Conservation (phyloP, 1,140 invertebrate species). For the Proctacanthus coquilletti region DNA sequence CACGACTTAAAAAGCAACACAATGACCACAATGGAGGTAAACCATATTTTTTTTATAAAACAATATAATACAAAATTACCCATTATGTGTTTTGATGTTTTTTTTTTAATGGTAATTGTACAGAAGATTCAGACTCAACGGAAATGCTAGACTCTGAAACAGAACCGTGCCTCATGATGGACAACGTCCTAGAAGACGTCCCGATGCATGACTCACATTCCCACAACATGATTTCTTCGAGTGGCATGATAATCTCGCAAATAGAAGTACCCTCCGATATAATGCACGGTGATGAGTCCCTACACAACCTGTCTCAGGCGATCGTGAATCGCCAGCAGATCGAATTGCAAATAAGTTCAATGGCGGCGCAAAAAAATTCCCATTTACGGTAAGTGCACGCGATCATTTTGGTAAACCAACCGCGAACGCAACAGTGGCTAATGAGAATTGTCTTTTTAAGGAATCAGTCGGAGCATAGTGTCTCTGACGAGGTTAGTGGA, state of each 20-base stretch:
- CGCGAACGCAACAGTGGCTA: no score
- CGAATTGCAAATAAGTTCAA: conserved; percentile 17
- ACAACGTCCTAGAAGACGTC: conserved; percentile 51
- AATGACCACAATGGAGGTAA: conserved; percentile 4
- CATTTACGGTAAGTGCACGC: neutral
- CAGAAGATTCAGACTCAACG: conserved; percentile 37
- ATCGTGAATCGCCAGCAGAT: conserved; percentile 41
- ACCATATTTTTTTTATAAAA: neutral
- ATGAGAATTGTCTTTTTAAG: no score
- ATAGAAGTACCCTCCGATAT: conserved; percentile 26
- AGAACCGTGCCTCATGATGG: conserved; percentile 62
- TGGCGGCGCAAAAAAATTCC: neutral
- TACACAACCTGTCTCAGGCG: conserved; percentile 48
- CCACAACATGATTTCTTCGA: conserved; percentile 49
- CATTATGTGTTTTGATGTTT: no score
- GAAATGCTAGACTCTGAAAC: conserved; percentile 61
- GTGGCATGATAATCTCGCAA: conserved; percentile 25
- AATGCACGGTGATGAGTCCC: conserved; percentile 38
- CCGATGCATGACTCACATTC: conserved; percentile 45
- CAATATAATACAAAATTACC: no score
- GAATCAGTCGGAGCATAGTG: conserved; percentile 22
- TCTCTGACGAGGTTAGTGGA: conserved; percentile 25
- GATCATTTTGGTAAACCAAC: no score
- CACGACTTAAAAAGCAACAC: conserved; percentile 10
- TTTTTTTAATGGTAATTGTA: neutral